Evolutionary conservation across 2,113 vertebrate species (phyloP).

Genomic region (Spea bombifrons): DNA sequence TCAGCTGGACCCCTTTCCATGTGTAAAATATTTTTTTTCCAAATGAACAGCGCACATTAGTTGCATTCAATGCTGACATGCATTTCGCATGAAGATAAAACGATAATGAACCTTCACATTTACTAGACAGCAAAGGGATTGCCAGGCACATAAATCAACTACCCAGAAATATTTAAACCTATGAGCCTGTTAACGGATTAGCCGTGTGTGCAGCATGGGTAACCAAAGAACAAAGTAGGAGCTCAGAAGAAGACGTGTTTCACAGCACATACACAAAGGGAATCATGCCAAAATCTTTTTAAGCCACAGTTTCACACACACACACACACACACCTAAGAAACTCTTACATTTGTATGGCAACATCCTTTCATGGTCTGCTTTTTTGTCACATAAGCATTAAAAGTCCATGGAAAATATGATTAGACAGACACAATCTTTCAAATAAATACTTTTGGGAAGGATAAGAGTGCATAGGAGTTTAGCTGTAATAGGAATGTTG

Average conservation of each 20-base stretch:
- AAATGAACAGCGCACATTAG: neutral
- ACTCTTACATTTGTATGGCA: too few relatives aligned
- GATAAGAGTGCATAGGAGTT: too few relatives aligned
- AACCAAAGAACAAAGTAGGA: constrained; percentile 47
- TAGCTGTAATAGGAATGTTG: too few relatives aligned
- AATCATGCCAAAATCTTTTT: neutral
- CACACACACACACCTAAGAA: neutral
- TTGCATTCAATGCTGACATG: neutral
- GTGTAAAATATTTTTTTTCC: too few relatives aligned
- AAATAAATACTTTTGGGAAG: too few relatives aligned
- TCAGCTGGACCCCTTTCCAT: too few relatives aligned
- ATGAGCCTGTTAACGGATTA: constrained; percentile 52
- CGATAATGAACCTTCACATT: constrained; percentile 46
- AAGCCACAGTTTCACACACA: neutral
- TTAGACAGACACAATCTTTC: too few relatives aligned
- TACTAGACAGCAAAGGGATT: constrained; percentile 59
- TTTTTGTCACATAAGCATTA: too few relatives aligned
- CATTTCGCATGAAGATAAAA: neutral
- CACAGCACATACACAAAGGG: constrained; percentile 9
- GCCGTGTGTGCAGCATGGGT: constrained; percentile 41
- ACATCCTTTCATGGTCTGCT: too few relatives aligned
- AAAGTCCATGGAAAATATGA: too few relatives aligned
- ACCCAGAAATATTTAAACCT: constrained; percentile 53
- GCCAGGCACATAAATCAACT: constrained; percentile 57
- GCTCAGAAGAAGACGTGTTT: constrained; percentile 8